Conservation (phyloP, 2,113 vertebrate genomes). For the Dicentrarchus labrax region DNA sequence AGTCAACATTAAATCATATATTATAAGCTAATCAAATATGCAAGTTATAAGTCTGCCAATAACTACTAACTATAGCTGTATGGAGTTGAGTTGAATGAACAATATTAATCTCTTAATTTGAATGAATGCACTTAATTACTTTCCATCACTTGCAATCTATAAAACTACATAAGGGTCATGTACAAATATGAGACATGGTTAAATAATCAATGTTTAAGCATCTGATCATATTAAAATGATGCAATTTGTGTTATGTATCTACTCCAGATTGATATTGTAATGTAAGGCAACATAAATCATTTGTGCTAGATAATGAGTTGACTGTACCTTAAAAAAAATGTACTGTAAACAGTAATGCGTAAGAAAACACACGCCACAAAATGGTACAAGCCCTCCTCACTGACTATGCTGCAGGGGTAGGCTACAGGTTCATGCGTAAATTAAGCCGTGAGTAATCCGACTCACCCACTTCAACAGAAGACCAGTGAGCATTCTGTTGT, state of each 20-base stretch:
- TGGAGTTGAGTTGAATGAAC: too few species aligned
- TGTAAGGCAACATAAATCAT: background rate
- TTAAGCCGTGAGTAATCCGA: constrained; percentile 19
- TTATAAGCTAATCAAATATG: background rate
- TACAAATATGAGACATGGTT: background rate
- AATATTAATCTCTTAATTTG: background rate
- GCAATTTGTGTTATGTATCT: background rate
- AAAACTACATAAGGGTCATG: background rate
- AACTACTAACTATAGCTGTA: background rate
- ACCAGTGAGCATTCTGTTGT: background rate
- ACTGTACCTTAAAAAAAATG: background rate
- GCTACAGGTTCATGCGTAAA: background rate
- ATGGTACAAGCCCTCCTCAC: background rate
- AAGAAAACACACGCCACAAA: background rate
- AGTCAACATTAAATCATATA: background rate
- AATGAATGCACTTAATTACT: background rate
- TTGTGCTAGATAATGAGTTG: background rate
- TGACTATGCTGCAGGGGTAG: background rate
- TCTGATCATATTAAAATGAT: background rate
- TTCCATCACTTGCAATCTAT: background rate
- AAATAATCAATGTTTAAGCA: background rate
- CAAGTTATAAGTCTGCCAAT: background rate
- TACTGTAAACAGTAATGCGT: background rate
- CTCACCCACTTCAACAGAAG: background rate
- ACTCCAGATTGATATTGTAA: background rate